These are phyloP conservation scores for Pristionchus mayeri DNA, from an alignment of 2,888 invertebrate species.

Conservation along the genomic window DNA sequence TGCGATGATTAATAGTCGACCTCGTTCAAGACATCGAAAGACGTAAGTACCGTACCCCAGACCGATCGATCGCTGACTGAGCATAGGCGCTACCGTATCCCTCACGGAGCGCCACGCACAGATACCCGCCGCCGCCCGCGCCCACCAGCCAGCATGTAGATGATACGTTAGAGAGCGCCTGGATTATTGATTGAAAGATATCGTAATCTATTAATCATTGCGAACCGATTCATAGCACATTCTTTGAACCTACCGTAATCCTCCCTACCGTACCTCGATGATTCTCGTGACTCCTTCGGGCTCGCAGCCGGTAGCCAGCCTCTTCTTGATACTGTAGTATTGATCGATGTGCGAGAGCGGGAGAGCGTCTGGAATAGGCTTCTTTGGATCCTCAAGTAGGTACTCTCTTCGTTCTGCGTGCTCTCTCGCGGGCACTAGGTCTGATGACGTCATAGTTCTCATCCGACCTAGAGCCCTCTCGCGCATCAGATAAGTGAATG, in stretches of 20 bases:
- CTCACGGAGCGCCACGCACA: conserved; percentile 61
- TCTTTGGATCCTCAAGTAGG: background rate
- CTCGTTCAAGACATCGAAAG: too few species aligned
- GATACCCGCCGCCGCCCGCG: conserved; percentile 72
- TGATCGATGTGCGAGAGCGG: conserved; percentile 56
- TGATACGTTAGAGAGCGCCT: conserved; percentile 23
- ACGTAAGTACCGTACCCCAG: conserved; percentile 5
- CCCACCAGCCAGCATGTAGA: conserved; percentile 65
- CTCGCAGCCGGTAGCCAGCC: conserved; percentile 64
- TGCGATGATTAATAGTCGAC: too few species aligned
- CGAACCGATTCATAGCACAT: background rate
- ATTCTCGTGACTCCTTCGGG: conserved; percentile 61
- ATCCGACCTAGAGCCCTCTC: too few species aligned
- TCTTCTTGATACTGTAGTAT: conserved; percentile 66
- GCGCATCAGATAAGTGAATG: background rate
- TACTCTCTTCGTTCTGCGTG: too few species aligned
- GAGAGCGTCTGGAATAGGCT: conserved; percentile 50
- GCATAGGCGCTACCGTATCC: conserved; percentile 1
- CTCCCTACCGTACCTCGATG: conserved; percentile 46
- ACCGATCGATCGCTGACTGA: background rate
- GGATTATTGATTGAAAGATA: background rate
- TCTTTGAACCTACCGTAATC: background rate
- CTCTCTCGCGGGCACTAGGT: too few species aligned
- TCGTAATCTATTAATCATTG: background rate
- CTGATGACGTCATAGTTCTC: too few species aligned